Evolutionary conservation across 1,140 invertebrate genomes (phyloP), one percentile per base, ranked within the genome.

Genomic region (Chironomus striatipennis): DNA sequence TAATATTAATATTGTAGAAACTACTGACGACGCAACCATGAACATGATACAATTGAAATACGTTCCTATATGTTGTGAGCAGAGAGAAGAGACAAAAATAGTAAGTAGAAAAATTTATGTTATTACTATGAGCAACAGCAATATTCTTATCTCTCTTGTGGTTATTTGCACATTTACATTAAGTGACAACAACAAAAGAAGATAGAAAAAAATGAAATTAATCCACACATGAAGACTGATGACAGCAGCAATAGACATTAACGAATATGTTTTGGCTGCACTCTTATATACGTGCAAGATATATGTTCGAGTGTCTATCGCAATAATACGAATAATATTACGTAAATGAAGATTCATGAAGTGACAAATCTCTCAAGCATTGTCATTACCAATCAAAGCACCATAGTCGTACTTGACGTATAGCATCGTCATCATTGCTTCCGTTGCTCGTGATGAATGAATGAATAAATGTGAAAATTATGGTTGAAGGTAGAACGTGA

Each of bases 31-130:
- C 78, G 97, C 96, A 83, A 99, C 97, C 94, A 98, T 97, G 85
- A 99, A 96, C 97, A 99, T 99, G 85, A 99, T 98, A 87, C 96
- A 98, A 85, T 98, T 98, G 88, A 99, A 99, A 87, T 99, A 99
- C 76, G 97, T 98, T 83, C 96, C 88, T 83, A 80, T 79, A 81
- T n/a, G 12, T 12, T 15, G 47, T 12, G 12, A 57, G 0, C 12
- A 57, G 12, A 15, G n/a, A 15, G 12, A 15, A 57, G 12, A n/a
- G n/a, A n/a, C n/a, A 57, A 18, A 70, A 70, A 67, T 9, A 18
- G 17, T 70, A 20, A n/a, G 47, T 7, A 57, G n/a, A 57, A n/a
- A 57, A 70, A 70, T 21, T 67, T 18, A 20, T 70, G 1, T 20
- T 15, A 20, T 70, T 70, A 18, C 24, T 34, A 34, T 34, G 24